Evolutionary conservation across 2,888 invertebrate genomes (phyloP), one percentile per base, ranked within the genome.

Genomic region (Galerucella pusilla): DNA sequence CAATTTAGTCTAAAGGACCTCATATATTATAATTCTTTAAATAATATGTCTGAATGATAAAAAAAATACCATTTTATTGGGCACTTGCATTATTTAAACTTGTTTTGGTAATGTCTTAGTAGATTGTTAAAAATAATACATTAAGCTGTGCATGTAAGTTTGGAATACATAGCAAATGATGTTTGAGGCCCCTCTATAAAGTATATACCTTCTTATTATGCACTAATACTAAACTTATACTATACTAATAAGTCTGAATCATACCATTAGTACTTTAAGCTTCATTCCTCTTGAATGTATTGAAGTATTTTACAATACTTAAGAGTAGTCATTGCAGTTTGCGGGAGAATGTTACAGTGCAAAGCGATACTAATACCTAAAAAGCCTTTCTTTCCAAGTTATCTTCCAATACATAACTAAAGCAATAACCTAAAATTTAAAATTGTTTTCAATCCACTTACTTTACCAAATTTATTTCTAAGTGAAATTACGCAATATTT

Each of bases 211-310:
- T 45, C 9, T 42, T 46, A 28, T 49, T 69, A 28, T 10, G 20
- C 60, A 61, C 49, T 64, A 64, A 49, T 28, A n/a, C 35, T 20
- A 71, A 67, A 60, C 52, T 45, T 45, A 69, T 54, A 61, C 54
- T 45, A 69, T 54, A 75, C 64, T 72, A 72, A 65, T 63, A 67
- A 74, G 45, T 60, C 73, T 68, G 59, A 74, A 77, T 77, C 78
- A 75, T 80, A 82, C 81, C 81, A 81, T 81, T 75, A 81, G 80
- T 75, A 80, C 72, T 75, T 75, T 73, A 82, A 82, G 80, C 80
- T 81, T 80, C 80, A 82, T 80, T 82, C 80, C 81, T 81, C 80
- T 78, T 80, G 64, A 64, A 64, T 64, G 28, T 64, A 45, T 46
- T 64, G 79, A 66, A 68, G 68, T 46, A 73, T 73, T 73, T 70